Conservation (phyloP, 2,888 invertebrate species). For the Ditula angustiorana region DNA sequence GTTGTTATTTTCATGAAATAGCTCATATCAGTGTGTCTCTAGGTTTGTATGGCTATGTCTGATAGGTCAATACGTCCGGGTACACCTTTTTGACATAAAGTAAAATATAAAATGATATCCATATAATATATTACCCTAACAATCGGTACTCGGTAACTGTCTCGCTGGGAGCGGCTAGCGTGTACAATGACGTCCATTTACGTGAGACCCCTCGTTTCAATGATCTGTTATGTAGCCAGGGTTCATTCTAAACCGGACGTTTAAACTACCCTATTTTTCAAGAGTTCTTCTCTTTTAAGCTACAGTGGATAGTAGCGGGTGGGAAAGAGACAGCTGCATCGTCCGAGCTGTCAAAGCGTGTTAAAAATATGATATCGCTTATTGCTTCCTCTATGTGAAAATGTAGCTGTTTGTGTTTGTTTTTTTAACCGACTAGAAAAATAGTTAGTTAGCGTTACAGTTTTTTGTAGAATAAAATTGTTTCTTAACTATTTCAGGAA, state of each 20-base stretch:
- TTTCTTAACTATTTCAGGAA: too few species aligned
- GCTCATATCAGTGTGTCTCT: too few species aligned
- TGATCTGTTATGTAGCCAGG: not conserved
- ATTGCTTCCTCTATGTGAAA: conserved; percentile 18
- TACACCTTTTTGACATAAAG: not conserved
- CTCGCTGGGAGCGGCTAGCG: not conserved
- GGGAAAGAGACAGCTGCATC: conserved; percentile 10
- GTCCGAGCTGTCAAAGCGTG: conserved; percentile 19
- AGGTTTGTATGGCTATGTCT: too few species aligned
- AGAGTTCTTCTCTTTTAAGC: conserved; percentile 18
- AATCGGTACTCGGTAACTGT: conserved; percentile 29
- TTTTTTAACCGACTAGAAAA: not conserved
- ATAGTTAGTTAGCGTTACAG: too few species aligned
- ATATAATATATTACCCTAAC: conserved; percentile 26
- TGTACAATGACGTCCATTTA: conserved; percentile 13
- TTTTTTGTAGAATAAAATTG: too few species aligned
- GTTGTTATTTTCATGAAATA: too few species aligned
- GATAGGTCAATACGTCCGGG: too few species aligned
- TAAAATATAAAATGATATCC: conserved; percentile 7
- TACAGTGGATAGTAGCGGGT: not conserved
- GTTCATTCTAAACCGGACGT: conserved; percentile 5
- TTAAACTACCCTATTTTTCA: conserved; percentile 31
- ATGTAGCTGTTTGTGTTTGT: not conserved
- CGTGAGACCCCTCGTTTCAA: not conserved
- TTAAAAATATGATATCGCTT: conserved; percentile 29